Evolutionary conservation across 2,113 vertebrate genomes (phyloP), one percentile per base, ranked within the genome.

Genomic region (Illadopsis cleaveri): DNA sequence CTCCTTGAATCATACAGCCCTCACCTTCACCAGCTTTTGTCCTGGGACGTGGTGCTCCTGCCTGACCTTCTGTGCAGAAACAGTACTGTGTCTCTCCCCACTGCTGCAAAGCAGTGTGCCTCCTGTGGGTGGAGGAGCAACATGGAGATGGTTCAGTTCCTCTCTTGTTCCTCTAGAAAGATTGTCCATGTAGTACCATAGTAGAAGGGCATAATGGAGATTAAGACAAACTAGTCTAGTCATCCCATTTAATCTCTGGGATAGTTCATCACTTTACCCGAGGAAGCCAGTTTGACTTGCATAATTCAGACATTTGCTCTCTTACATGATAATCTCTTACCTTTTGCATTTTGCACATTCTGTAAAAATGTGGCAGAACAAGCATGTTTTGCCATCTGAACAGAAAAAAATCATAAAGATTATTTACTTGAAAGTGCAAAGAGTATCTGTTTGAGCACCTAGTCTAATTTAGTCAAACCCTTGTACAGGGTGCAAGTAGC

Each of bases 221-320:
- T 50, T 71, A 40, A 33, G 21, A 22, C 25, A 48, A 89, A 28
- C 14, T 71, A 37, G 7, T 42, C 22, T 38, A 19, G 45, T 21
- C 7, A 19, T 38, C 3, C 22, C 31, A 5, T 38, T 83, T 40
- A 21, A 37, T 61, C 19, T 28, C 22, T 56, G 35, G 23, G 25
- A 40, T 42, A 38, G 19, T 62, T 76, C 17, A 0, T 71, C 11
- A 2, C 17, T 72, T 86, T 81, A 72, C 37, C 27, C 0, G 0
- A 81, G 54, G 57, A 77, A 65, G 40, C 30, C 30, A 44, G 12
- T 77, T 83, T 65, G 62, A 56, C 11, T 56, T 83, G 14, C 6
- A 0, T 68, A 68, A 51, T 75, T 82, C 33, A 90, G 31, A 33
- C 27, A 15, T 66, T 77, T 90, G 10, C 4, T 61, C 9, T 61